Base-by-base conservation (phyloP, 2,888 invertebrate species). In the Drosophila subquinaria region DNA sequence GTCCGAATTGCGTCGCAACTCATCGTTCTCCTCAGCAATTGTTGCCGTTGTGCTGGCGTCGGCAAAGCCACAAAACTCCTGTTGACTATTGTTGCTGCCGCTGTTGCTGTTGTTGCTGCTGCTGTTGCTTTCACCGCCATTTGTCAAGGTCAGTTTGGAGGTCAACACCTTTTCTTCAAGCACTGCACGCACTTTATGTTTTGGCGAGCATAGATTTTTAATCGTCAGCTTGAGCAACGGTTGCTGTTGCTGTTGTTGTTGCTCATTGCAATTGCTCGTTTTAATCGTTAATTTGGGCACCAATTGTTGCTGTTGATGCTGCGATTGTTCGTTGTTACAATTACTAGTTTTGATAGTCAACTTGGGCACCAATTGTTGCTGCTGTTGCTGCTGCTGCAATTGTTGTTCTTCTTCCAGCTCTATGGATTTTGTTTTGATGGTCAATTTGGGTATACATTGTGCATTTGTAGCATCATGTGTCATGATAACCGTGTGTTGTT, bases 171-270 rank as follows among this genome's bases (percentile, higher is more conserved):
- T 81, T 69, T 90, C 88, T 82, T 94, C 94, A 83, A 94, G 78
- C 60, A 92, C 91, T n/a, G 93, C 93, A 83, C 94, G 94, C 59
- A 94, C 92, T 57, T 93, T 93, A 69, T 94, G 93, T 88, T 94
- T 94, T 35, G 92, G 91, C 30, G 92, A 92, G 61, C 90, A 90
- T 20, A 92, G 82, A 78, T 92, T 92, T 69, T 92, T 92, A 38
- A 93, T 93, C 38, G 92, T 93, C 42, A 93, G 60, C 76, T 93
- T 93, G 17, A 93, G 93, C 68, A 93, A 61, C 4, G 86, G 85
- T 30, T 80, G 88, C 45, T 72, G 38, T n/a, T 38, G 36, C 4
- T 35, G 36, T 66, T 23, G 36, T 66, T 23, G 45, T 47, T 73
- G 77, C 11, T 68, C 71, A 38, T 51, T 53, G 71, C 64, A 48